Evolutionary conservation across 2,888 invertebrate genomes (phyloP).

Genomic region (Pediacus dermestoides): DNA sequence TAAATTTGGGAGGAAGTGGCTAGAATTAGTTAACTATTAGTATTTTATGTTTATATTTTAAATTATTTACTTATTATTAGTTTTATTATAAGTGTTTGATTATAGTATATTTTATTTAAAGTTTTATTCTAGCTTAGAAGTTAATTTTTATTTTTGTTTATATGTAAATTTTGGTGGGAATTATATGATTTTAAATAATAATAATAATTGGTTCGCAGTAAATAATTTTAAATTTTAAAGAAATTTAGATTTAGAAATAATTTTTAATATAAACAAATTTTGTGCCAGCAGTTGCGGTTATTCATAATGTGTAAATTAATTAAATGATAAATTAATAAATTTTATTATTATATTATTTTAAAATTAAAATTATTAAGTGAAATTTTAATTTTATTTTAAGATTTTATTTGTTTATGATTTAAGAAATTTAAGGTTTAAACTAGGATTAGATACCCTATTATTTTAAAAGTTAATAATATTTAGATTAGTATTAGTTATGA

Average conservation of each 20-base stretch:
- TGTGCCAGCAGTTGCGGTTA: slow-evolving; percentile 72
- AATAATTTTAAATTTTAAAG: slow-evolving; percentile 58
- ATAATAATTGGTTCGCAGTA: slow-evolving; percentile 43
- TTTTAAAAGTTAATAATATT: slow-evolving; percentile 50
- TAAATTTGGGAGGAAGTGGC: too few relatives aligned
- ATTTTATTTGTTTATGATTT: slow-evolving; percentile 49
- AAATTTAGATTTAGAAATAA: slow-evolving; percentile 61
- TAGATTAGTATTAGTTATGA: slow-evolving; percentile 58
- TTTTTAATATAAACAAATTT: slow-evolving; percentile 59
- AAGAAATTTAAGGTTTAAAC: slow-evolving; percentile 51
- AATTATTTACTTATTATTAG: slow-evolving; percentile 17
- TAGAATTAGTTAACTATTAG: too few relatives aligned
- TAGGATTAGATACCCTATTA: slow-evolving; percentile 71
- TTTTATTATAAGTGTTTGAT: slow-evolving; percentile 13
- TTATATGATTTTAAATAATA: slow-evolving; percentile 50
- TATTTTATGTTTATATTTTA: too few relatives aligned
- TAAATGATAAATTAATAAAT: slow-evolving; percentile 40
- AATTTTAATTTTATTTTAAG: slow-evolving; percentile 55
- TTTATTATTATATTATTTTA: slow-evolving; percentile 41
- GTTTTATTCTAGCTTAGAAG: slow-evolving; percentile 52
- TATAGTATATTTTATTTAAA: slow-evolving; percentile 45
- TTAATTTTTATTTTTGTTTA: slow-evolving; percentile 56
- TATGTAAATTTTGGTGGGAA: slow-evolving; percentile 55
- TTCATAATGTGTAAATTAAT: slow-evolving; percentile 53
- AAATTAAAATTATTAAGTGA: slow-evolving; percentile 56